These are phyloP conservation scores for Macropodus opercularis DNA, from an alignment of 2,797 vertebrate genomes.

Conservation along the genomic window DNA sequence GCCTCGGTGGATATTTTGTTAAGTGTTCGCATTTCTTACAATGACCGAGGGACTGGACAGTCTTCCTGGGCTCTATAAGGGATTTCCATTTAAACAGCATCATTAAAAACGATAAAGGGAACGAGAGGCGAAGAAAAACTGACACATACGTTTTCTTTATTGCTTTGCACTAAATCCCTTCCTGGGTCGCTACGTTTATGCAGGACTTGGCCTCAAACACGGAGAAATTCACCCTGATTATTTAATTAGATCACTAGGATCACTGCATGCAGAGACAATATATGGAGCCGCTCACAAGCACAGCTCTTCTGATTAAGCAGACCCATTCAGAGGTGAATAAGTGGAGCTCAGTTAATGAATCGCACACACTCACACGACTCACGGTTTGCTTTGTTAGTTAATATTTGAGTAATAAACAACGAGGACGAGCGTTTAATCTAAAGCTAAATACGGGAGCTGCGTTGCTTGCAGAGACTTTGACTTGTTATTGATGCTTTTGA, in stretches of 20 bases:
- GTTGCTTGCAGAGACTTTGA: background rate
- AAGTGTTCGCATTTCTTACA: conserved; percentile 25
- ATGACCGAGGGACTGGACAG: background rate
- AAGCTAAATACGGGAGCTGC: no score
- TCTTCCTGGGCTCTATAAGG: conserved; percentile 19
- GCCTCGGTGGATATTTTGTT: conserved; percentile 29
- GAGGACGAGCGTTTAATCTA: no score
- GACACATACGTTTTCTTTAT: conserved; percentile 33
- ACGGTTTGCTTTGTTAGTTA: conserved; percentile 4
- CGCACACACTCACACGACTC: conserved; percentile 12
- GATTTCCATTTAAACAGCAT: conserved; percentile 46
- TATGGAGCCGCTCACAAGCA: conserved; percentile 19
- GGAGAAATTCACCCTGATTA: conserved; percentile 48
- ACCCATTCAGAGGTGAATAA: conserved; percentile 57
- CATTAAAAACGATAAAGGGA: conserved; percentile 30
- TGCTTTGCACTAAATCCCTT: conserved; percentile 19
- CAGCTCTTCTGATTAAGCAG: conserved; percentile 42
- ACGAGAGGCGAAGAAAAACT: conserved; percentile 9
- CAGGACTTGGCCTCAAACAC: conserved; percentile 43
- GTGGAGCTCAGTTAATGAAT: conserved; percentile 52
- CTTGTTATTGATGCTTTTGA: conserved; percentile 7
- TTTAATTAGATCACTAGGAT: conserved; percentile 55
- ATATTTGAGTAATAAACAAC: conserved; percentile 13
- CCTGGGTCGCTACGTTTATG: conserved; percentile 4
- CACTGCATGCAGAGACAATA: conserved; percentile 24